Percentiles rank a stretch among this genome's conserved stretches.
Evolutionary conservation across 2,888 invertebrate genomes (phyloP).

Genomic region (Rhingia rostrata): DNA sequence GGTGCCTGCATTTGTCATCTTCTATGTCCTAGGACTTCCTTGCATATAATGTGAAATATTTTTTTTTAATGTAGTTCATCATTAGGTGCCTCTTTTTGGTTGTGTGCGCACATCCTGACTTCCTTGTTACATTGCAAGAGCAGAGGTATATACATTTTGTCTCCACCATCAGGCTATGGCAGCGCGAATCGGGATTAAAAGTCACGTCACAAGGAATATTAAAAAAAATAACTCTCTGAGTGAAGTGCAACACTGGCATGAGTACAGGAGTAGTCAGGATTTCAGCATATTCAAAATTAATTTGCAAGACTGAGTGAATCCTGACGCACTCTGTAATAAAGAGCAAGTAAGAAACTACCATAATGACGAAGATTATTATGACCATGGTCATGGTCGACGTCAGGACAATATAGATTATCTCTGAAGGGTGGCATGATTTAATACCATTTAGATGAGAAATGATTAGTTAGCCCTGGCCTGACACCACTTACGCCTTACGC

Average conservation of each 20-base stretch:
- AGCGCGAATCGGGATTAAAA: conserved; percentile 33
- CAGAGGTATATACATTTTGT: conserved; percentile 1
- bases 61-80: conserved; percentile 68
- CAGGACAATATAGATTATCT: conserved; percentile 64
- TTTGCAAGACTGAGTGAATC: conserved; percentile 42
- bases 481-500: neutral
- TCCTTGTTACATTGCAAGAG: conserved; percentile 12
- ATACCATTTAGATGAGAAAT: conserved; percentile 49
- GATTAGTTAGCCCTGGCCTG: conserved; percentile 28
- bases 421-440: conserved; percentile 36
- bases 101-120: neutral
- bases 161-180: conserved; percentile 21
- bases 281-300: conserved; percentile 67
- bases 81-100: conserved; percentile 40
- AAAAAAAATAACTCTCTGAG: conserved; percentile 32
- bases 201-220: conserved; percentile 49
- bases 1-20: conserved; percentile 63
- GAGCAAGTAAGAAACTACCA: conserved; percentile 33
- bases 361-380: conserved; percentile 68
- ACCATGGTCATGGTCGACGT: conserved; percentile 41
- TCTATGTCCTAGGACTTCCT: conserved; percentile 36
- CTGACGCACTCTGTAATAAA: neutral
- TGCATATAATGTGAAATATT: conserved; percentile 44
- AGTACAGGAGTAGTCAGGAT: conserved; percentile 32
- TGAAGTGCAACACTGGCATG: conserved; percentile 62